Evolutionary conservation across 2,797 vertebrate species (phyloP).

Genomic region (Thaleichthys pacificus): DNA sequence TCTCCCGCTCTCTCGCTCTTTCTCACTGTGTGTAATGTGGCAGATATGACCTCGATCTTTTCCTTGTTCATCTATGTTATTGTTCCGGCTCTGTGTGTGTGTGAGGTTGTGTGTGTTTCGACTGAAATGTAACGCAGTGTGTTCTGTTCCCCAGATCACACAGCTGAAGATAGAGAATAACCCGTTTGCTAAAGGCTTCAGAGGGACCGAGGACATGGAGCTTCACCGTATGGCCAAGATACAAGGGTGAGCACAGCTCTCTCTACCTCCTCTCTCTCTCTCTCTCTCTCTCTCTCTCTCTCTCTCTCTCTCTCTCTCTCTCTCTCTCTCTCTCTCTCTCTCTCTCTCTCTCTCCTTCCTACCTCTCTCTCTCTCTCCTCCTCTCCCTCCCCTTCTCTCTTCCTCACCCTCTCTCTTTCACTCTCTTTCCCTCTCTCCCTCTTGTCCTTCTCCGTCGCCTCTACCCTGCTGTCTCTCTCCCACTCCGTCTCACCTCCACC

Average conservation of each 20-base stretch:
- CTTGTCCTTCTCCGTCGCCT: background rate
- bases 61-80: conserved; percentile 59
- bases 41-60: conserved; percentile 53
- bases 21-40: conserved; percentile 28
- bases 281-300: background rate
- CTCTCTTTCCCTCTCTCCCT: background rate
- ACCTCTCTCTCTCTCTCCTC: background rate
- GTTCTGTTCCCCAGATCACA: conserved; percentile 82
- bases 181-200: conserved; percentile 96
- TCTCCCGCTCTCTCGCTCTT: no score
- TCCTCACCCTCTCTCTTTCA: background rate
- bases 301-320: background rate
- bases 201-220: conserved; percentile 94
- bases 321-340: background rate
- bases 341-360: background rate
- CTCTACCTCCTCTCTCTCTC: background rate
- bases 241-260: conserved; percentile 17
- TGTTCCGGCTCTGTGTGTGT: conserved; percentile 31
- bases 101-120: background rate
- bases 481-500: background rate
- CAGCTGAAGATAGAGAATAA: conserved; percentile 99
- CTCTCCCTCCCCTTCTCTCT: background rate
- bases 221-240: conserved; percentile 88
- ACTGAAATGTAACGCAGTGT: background rate
- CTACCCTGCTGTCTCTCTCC: background rate